Conservation (phyloP, 2,797 vertebrate species). For the Bucorvus abyssinicus region DNA sequence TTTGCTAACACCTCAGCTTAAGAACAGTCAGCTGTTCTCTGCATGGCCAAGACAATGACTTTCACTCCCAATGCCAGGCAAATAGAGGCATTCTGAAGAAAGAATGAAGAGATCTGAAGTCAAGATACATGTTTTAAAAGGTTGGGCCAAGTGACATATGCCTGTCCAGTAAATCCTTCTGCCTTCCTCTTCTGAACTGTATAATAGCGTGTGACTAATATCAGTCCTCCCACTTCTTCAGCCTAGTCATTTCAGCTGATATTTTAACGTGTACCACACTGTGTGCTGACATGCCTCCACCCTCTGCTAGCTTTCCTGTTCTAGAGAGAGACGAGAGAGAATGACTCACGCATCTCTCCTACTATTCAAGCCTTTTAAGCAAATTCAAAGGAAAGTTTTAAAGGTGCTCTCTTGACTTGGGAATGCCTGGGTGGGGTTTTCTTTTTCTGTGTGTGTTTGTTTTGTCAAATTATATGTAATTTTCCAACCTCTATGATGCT, state of each 20-base stretch:
- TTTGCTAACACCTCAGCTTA: neutral
- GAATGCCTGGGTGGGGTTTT: conserved; percentile 65
- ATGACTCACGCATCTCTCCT: conserved; percentile 68
- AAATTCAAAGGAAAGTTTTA: conserved; percentile 67
- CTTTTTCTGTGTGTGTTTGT: conserved; percentile 27
- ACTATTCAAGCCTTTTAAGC: conserved; percentile 54
- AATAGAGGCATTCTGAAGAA: neutral
- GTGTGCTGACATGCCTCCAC: conserved; percentile 65
- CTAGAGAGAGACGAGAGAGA: conserved; percentile 64
- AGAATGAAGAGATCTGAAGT: neutral
- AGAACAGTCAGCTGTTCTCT: neutral
- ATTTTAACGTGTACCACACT: conserved; percentile 68
- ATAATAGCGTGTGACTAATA: conserved; percentile 66
- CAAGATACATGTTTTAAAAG: neutral
- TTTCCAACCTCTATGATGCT: conserved; percentile 34
- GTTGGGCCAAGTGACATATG: conserved; percentile 32
- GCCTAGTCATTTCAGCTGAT: conserved; percentile 69
- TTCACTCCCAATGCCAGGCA: neutral
- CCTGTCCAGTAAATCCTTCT: conserved; percentile 49
- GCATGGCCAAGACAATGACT: neutral
- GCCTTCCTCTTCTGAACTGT: conserved; percentile 52
- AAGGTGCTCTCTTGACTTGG: conserved; percentile 64
- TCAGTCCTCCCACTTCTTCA: conserved; percentile 68
- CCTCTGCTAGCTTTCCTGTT: conserved; percentile 71
- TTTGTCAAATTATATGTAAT: conserved; percentile 45